phyloP scores from a whole-genome alignment of 2,113 vertebrate genomes.

The Empidonax alnorum region DNA sequence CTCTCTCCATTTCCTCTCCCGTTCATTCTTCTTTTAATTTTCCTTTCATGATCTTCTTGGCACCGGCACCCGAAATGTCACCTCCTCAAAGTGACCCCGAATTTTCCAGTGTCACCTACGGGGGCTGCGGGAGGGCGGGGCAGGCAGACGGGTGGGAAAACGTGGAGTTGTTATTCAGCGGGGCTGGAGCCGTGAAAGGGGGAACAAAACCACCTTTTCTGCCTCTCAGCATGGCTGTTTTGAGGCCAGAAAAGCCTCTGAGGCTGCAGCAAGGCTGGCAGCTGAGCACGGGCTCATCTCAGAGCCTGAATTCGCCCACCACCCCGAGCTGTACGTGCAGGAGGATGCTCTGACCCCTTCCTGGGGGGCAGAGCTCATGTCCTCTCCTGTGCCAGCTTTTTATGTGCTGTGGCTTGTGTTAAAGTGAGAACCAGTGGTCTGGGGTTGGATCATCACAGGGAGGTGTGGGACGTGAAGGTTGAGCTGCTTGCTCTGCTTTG shows the following conservation, averaged over 20 bases:
- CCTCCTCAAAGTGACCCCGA: conserved; percentile 52
- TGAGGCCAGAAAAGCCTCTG: not conserved
- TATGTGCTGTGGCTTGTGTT: too few species aligned
- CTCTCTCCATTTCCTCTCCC: conserved; percentile 55
- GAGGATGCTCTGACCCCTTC: not conserved
- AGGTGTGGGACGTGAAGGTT: not conserved
- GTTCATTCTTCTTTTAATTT: conserved; percentile 70
- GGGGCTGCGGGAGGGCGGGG: not conserved
- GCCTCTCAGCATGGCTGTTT: not conserved
- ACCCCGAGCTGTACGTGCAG: accelerated
- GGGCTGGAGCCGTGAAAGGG: not conserved
- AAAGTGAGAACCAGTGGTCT: accelerated
- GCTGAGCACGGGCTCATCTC: not conserved
- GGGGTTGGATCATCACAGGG: not conserved
- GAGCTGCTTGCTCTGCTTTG: not conserved
- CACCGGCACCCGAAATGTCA: conserved; percentile 29
- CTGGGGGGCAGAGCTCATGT: not conserved
- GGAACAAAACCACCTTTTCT: conserved; percentile 45
- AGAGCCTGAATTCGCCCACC: accelerated
- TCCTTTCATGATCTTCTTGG: conserved; percentile 57
- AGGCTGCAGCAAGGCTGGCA: not conserved
- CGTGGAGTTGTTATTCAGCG: not conserved
- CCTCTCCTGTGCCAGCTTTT: not conserved
- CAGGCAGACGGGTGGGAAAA: not conserved
- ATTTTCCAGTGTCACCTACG: conserved; percentile 64